These are phyloP conservation scores for Glaucidium brasilianum DNA, from an alignment of 2,113 vertebrate genomes.

Conservation along the genomic window DNA sequence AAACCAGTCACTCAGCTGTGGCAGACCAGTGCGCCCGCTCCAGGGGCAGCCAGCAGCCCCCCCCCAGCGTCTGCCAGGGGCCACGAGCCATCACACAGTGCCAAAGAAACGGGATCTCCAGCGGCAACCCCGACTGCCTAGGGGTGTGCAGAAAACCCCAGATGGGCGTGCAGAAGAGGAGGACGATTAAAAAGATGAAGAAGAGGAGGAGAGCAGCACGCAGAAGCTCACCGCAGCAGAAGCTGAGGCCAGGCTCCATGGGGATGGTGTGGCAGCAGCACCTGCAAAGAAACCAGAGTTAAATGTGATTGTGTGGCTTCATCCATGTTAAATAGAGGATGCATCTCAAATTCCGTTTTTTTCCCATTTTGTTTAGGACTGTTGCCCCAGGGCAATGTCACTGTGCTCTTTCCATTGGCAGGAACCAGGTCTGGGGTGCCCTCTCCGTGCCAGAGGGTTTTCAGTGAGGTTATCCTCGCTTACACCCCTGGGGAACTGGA, in stretches of 20 bases:
- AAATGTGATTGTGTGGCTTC: background rate
- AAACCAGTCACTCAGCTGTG: background rate
- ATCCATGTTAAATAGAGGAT: accelerated
- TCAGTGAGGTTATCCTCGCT: background rate
- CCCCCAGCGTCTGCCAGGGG: background rate
- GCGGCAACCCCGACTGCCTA: accelerated
- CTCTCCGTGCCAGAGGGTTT: accelerated
- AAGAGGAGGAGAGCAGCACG: background rate
- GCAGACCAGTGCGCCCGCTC: background rate
- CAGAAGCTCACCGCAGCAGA: background rate
- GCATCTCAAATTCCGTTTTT: background rate
- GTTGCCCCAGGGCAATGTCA: background rate
- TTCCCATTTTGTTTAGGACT: background rate
- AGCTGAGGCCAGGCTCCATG: accelerated
- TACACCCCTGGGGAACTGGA: background rate
- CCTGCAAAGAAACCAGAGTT: background rate
- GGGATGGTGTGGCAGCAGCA: background rate
- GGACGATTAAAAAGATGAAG: background rate
- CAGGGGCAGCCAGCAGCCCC: background rate
- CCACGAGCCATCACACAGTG: accelerated
- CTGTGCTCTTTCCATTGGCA: background rate
- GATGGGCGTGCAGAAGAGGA: background rate
- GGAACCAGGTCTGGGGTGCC: background rate
- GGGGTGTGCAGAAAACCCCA: background rate
- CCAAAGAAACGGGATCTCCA: accelerated